Evolutionary conservation across 2,888 invertebrate species (phyloP).

Genomic region (Octonoba sinensis): DNA sequence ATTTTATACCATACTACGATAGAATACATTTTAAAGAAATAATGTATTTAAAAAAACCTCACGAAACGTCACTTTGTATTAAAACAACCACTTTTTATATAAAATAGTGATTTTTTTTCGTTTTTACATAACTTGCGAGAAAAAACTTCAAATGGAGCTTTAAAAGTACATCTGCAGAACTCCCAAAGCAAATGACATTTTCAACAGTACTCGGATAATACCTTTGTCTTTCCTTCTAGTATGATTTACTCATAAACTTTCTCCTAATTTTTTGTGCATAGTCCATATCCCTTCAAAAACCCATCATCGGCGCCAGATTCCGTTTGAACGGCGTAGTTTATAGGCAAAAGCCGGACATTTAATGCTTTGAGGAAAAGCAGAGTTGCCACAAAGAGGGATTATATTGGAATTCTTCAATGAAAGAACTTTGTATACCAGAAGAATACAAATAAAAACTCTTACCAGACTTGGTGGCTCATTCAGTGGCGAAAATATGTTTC

Average conservation of each 20-base stretch:
- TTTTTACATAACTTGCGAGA: too few species aligned
- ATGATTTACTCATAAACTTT: background rate
- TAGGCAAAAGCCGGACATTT: conserved; percentile 35
- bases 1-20: too few species aligned
- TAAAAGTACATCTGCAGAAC: too few species aligned
- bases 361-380: conserved; percentile 31
- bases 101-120: too few species aligned
- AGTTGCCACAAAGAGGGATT: conserved; percentile 26
- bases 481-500: conserved; percentile 6
- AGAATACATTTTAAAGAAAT: too few species aligned
- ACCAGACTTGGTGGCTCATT: conserved; percentile 14
- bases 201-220: too few species aligned
- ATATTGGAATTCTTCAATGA: conserved; percentile 8
- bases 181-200: too few species aligned
- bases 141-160: too few species aligned
- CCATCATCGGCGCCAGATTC: conserved; percentile 38
- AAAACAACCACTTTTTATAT: too few species aligned
- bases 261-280: background rate
- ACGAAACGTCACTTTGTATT: too few species aligned
- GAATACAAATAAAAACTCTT: conserved; percentile 19
- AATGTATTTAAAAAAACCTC: too few species aligned
- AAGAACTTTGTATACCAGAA: background rate
- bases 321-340: conserved; percentile 39
- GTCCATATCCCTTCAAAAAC: conserved; percentile 19
- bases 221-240: too few species aligned